Evolutionary conservation across 2,797 vertebrate species (phyloP).

Genomic region (Sandelia bainsii): DNA sequence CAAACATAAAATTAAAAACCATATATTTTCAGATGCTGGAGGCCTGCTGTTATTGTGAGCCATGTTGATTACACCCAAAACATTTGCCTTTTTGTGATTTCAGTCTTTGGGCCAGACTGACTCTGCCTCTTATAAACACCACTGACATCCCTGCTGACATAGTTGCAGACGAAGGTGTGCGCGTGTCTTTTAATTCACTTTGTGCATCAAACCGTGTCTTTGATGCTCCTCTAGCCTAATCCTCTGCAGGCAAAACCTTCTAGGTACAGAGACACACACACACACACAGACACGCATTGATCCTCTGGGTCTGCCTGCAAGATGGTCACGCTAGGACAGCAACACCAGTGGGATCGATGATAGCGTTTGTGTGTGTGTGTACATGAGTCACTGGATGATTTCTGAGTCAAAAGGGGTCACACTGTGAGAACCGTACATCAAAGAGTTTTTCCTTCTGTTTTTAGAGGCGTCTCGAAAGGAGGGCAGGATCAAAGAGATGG

Average conservation of each 20-base stretch:
- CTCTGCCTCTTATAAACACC: constrained; percentile 47
- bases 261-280: constrained; percentile 39
- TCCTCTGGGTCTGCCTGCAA: constrained; percentile 56
- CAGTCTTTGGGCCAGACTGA: constrained; percentile 41
- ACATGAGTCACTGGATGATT: constrained; percentile 66
- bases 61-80: constrained; percentile 8
- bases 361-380: constrained; percentile 39
- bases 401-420: constrained; percentile 78
- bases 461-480: constrained; percentile 76
- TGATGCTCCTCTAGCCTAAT: constrained; percentile 74
- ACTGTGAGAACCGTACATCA: constrained; percentile 77
- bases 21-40: constrained; percentile 8
- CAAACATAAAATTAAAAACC: neutral
- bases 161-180: constrained; percentile 41
- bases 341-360: constrained; percentile 65
- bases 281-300: constrained; percentile 54
- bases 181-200: constrained; percentile 66
- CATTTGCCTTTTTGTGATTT: constrained; percentile 21
- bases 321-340: constrained; percentile 70
- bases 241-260: constrained; percentile 66
- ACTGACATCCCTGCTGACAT: constrained; percentile 54
- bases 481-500: constrained; percentile 74
- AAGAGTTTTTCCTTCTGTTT: constrained; percentile 78
- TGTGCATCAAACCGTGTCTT: constrained; percentile 68
- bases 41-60: constrained; percentile 21